Percentiles rank a stretch among this genome's conserved stretches.
phyloP scores from a whole-genome alignment of 1,140 invertebrate genomes.

The Philotrypesis tridentata region DNA sequence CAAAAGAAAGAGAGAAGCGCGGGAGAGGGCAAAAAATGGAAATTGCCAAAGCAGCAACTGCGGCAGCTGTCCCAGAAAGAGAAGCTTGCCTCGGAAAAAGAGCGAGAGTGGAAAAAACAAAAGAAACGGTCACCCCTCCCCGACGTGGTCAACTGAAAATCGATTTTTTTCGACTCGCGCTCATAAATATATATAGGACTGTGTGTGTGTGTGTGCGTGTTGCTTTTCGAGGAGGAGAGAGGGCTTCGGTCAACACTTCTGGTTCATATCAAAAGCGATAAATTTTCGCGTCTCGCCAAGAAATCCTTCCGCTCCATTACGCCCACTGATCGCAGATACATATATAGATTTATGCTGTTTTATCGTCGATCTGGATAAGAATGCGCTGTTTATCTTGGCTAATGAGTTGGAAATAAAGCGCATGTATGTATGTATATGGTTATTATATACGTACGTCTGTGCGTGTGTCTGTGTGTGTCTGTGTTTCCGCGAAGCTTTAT shows the following conservation, averaged over 20 bases:
- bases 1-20: conserved; percentile 8
- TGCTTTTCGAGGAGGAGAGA: neutral
- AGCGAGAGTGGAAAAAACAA: neutral
- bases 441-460: too few relatives aligned
- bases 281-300: neutral
- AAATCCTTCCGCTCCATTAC: neutral
- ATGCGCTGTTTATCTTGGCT: neutral
- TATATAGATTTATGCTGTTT: neutral
- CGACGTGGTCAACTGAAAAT: neutral
- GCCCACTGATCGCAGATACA: neutral
- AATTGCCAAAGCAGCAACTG: conserved; percentile 20
- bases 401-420: neutral
- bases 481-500: neutral
- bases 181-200: neutral
- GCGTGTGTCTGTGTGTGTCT: too few relatives aligned
- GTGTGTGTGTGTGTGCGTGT: too few relatives aligned
- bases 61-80: conserved; percentile 26
- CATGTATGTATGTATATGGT: too few relatives aligned
- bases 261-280: neutral
- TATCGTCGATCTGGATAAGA: neutral
- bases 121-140: conserved; percentile 5
- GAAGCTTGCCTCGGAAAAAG: neutral
- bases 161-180: conserved; percentile 8
- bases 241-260: neutral
- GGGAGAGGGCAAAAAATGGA: conserved; percentile 24